phyloP scores from a whole-genome alignment of 2,113 vertebrate species.

The Gadus chalcogrammus region DNA sequence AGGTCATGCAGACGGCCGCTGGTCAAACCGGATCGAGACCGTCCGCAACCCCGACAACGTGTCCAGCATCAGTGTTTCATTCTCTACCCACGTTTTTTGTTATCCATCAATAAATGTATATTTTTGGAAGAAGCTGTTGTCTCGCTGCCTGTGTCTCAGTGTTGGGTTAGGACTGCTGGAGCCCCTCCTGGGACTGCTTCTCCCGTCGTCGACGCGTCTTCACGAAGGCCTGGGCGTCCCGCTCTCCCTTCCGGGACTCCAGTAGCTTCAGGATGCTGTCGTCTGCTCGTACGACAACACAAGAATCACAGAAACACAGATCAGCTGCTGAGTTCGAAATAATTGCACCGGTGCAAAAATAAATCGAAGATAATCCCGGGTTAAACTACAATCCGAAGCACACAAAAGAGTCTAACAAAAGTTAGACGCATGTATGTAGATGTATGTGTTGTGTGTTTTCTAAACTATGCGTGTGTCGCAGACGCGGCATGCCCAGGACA shows the following conservation, averaged over 20 bases:
- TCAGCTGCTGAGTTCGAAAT: too few relatives aligned
- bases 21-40: slow-evolving; percentile 35
- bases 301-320: too few relatives aligned
- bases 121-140: slow-evolving; percentile 70
- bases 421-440: too few relatives aligned
- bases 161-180: slow-evolving; percentile 15
- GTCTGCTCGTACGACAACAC: slow-evolving; percentile 50
- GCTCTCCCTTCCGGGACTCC: slow-evolving; percentile 74
- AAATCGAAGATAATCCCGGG: too few relatives aligned
- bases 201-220: slow-evolving; percentile 76
- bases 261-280: slow-evolving; percentile 74
- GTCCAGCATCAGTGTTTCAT: slow-evolving; percentile 59
- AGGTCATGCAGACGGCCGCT: slow-evolving; percentile 59
- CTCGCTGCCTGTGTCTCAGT: neutral
- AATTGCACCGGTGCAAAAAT: too few relatives aligned
- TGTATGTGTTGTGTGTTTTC: too few relatives aligned
- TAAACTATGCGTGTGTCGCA: too few relatives aligned
- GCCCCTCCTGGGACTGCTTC: slow-evolving; percentile 68
- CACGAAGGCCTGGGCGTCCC: slow-evolving; percentile 79
- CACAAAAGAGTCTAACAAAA: too few relatives aligned
- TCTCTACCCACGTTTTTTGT: slow-evolving; percentile 69
- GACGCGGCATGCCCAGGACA: too few relatives aligned
- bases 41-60: slow-evolving; percentile 41
- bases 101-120: slow-evolving; percentile 79
- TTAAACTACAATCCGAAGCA: too few relatives aligned